Evolutionary conservation across 1,140 invertebrate genomes (phyloP).

Genomic region (Drosophila asahinai): DNA sequence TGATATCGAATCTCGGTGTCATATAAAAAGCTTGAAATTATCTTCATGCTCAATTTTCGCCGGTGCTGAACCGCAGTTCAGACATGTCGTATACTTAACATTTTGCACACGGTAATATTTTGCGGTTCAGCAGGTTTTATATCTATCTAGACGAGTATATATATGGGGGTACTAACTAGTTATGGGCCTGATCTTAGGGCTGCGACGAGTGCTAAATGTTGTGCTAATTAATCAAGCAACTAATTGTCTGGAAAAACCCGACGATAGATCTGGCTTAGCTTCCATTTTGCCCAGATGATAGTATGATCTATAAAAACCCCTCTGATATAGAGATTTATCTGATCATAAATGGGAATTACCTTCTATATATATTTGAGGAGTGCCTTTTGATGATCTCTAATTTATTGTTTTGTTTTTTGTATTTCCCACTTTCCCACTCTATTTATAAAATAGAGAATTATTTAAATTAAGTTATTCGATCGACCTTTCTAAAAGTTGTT

Average conservation of each 20-base stretch:
- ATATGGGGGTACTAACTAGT: constrained; percentile 35
- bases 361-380: constrained; percentile 7
- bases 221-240: constrained; percentile 62
- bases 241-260: constrained; percentile 72
- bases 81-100: constrained; percentile 48
- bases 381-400: constrained; percentile 13
- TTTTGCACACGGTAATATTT: constrained; percentile 40
- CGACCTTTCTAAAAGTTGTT: constrained; percentile 46
- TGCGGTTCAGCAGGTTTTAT: constrained; percentile 43
- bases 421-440: constrained; percentile 27
- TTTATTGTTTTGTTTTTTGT: constrained; percentile 19
- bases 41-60: constrained; percentile 29
- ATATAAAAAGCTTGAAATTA: constrained; percentile 31
- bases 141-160: constrained; percentile 1
- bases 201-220: constrained; percentile 44
- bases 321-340: constrained; percentile 6
- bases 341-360: constrained; percentile 48
- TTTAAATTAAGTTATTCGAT: constrained; percentile 19
- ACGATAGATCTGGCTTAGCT: constrained; percentile 41
- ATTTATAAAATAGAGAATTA: constrained; percentile 33
- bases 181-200: constrained; percentile 32
- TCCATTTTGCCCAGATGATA: constrained; percentile 23
- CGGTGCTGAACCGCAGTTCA: constrained; percentile 32
- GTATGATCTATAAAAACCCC: constrained; percentile 26
- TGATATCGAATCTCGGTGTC: constrained; percentile 72